Conservation (phyloP, 2,113 vertebrate genomes). For the Alligator sinensis region DNA sequence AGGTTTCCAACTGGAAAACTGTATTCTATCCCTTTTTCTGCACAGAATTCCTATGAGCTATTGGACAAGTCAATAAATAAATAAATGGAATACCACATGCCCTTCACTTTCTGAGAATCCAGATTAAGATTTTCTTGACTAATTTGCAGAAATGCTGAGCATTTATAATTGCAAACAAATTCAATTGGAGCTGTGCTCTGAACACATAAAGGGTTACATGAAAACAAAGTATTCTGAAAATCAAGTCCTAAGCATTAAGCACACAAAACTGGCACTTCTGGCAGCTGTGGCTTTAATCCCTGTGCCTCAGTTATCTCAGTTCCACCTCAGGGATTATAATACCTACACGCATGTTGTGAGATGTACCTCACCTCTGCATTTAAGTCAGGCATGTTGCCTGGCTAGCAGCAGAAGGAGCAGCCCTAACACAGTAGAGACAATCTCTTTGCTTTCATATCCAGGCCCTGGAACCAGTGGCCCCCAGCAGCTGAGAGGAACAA, state of each 20-base stretch:
- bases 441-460: no score
- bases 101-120: background rate
- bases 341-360: rapidly evolving
- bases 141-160: background rate
- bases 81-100: background rate
- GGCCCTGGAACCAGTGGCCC: no score
- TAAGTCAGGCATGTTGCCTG: background rate
- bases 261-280: background rate
- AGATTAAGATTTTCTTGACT: background rate
- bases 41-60: background rate
- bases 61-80: background rate
- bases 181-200: no score
- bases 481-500: no score
- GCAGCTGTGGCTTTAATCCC: background rate
- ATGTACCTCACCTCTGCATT: background rate
- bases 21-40: background rate
- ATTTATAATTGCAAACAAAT: background rate
- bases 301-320: background rate
- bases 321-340: background rate
- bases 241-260: background rate
- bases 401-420: background rate
- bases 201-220: no score
- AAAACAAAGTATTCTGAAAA: background rate
- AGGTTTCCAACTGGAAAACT: background rate
- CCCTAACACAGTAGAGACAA: background rate